Conservation (phyloP, 2,888 invertebrate genomes). For the Heliconius sara region DNA sequence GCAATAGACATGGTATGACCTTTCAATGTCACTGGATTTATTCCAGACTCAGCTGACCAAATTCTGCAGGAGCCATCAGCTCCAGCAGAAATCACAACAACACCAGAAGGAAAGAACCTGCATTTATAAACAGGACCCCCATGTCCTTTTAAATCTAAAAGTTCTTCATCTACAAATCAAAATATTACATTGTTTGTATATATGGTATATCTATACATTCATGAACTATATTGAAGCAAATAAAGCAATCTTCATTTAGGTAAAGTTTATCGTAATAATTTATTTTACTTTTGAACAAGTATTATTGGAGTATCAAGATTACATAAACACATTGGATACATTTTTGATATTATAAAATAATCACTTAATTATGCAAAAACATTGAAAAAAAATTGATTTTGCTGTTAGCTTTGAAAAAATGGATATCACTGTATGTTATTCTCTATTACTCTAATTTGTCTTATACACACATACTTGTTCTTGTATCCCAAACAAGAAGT, state of each 20-base stretch:
- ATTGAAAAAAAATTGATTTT: not conserved
- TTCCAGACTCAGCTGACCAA: conserved; percentile 88
- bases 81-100: conserved; percentile 87
- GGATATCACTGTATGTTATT: not conserved
- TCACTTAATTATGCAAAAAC: too few relatives aligned
- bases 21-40: conserved; percentile 86
- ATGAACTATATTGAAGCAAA: too few relatives aligned
- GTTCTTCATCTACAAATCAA: conserved; percentile 66
- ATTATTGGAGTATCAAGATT: too few relatives aligned
- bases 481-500: conserved; percentile 86
- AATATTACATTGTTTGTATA: not conserved
- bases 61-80: conserved; percentile 88
- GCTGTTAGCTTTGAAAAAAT: not conserved
- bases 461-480: conserved; percentile 73
- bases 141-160: conserved; percentile 85
- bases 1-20: conserved; percentile 87
- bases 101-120: conserved; percentile 88
- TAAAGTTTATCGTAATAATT: not conserved
- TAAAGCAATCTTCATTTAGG: not conserved
- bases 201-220: not conserved
- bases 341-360: too few relatives aligned
- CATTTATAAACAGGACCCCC: conserved; percentile 87
- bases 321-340: too few relatives aligned
- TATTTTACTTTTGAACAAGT: too few relatives aligned
- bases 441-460: not conserved